phyloP scores from a whole-genome alignment of 1,140 invertebrate genomes.

The Drosophila dunni region DNA sequence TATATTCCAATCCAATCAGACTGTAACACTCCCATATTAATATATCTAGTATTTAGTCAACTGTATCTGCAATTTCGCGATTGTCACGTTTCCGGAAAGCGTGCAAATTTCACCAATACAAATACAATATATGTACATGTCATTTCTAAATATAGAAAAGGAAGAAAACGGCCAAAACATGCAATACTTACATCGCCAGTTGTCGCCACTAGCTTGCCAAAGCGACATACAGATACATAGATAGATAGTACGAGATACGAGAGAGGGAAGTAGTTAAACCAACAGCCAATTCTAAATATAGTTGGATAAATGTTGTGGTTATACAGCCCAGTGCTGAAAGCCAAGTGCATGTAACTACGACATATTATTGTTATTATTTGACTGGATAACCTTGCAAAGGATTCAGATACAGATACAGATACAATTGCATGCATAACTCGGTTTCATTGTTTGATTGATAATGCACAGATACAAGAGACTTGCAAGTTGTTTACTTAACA shows the following conservation, averaged over 20 bases:
- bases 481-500: slow-evolving; percentile 19
- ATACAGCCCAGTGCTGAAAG: slow-evolving; percentile 11
- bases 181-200: slow-evolving; percentile 76
- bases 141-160: slow-evolving; percentile 71
- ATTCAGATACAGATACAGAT: slow-evolving; percentile 9
- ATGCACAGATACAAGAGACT: slow-evolving; percentile 5
- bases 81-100: slow-evolving; percentile 76
- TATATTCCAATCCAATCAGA: not conserved
- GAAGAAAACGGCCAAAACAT: slow-evolving; percentile 65
- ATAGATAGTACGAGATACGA: not conserved
- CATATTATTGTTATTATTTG: slow-evolving; percentile 11
- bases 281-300: slow-evolving; percentile 63
- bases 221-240: slow-evolving; percentile 7
- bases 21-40: not conserved
- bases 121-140: slow-evolving; percentile 34
- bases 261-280: slow-evolving; percentile 32
- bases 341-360: slow-evolving; percentile 40
- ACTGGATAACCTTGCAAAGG: slow-evolving; percentile 55
- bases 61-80: slow-evolving; percentile 28
- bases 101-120: slow-evolving; percentile 65
- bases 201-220: slow-evolving; percentile 25
- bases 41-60: slow-evolving; percentile 1
- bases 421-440: not conserved
- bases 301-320: slow-evolving; percentile 54
- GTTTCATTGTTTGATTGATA: slow-evolving; percentile 36